These are phyloP conservation scores for Nebria ingens DNA, from an alignment of 1,140 invertebrate genomes.

Conservation along the genomic window DNA sequence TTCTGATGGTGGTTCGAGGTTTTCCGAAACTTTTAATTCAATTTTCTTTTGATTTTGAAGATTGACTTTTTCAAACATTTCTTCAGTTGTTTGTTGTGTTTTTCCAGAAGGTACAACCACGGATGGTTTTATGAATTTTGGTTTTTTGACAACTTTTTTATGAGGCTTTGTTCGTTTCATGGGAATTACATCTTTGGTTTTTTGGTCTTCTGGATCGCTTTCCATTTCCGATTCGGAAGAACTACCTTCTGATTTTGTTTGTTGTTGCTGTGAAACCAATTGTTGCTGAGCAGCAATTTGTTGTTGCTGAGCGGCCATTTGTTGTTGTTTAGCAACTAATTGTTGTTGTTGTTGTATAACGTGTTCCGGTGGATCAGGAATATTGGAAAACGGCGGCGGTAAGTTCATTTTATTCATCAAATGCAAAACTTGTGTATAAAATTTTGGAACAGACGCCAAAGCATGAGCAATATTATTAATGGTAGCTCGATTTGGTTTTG, in stretches of 20 bases:
- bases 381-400: conserved; percentile 68
- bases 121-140: conserved; percentile 47
- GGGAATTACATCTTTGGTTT: conserved; percentile 36
- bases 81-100: conserved; percentile 40
- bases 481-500: conserved; percentile 58
- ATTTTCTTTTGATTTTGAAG: conserved; percentile 49
- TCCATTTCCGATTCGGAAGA: conserved; percentile 68
- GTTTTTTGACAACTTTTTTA: conserved; percentile 49
- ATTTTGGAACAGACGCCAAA: conserved; percentile 60
- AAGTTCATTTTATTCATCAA: conserved; percentile 95
- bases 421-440: conserved; percentile 83
- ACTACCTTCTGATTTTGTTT: conserved; percentile 18
- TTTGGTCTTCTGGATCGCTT: conserved; percentile 47
- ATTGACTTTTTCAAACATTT: conserved; percentile 53
- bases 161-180: conserved; percentile 46
- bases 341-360: conserved; percentile 4
- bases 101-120: conserved; percentile 31
- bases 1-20: conserved; percentile 13
- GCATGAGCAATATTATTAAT: conserved; percentile 69
- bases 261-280: conserved; percentile 15
- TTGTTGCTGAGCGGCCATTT: conserved; percentile 8
- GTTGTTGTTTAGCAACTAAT: neutral
- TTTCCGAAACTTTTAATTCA: conserved; percentile 44
- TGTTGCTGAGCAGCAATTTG: conserved; percentile 13
- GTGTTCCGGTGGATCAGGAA: conserved; percentile 25